A percentile compares a stretch with the other conserved stretches of the same genome.
Evolutionary conservation across 2,113 vertebrate genomes (phyloP).

Genomic region (Cairina moschata): DNA sequence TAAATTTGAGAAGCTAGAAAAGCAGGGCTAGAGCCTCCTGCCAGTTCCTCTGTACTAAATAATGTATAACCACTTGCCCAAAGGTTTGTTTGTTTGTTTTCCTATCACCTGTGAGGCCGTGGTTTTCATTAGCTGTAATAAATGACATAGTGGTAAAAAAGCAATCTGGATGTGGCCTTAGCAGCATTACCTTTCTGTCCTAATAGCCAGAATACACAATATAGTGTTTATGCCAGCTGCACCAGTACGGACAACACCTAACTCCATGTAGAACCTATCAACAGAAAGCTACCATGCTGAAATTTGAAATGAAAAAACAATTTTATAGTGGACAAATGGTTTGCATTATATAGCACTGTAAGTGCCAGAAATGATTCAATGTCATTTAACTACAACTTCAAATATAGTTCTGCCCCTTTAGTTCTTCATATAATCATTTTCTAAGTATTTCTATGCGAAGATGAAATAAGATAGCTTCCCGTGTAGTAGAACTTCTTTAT

Average conservation of each 20-base stretch:
- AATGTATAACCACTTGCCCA: not conserved
- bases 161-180: not conserved
- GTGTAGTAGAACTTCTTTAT: not conserved
- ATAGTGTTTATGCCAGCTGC: not conserved
- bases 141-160: not conserved
- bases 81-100: not conserved
- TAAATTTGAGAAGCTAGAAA: not conserved
- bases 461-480: not conserved
- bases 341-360: not conserved
- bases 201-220: not conserved
- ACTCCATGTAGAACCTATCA: not conserved
- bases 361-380: not conserved
- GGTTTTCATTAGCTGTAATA: not conserved
- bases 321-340: not conserved
- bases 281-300: not conserved
- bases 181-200: not conserved
- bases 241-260: not conserved
- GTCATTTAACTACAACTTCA: not conserved
- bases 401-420: not conserved
- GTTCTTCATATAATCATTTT: not conserved
- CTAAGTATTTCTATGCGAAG: not conserved
- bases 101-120: not conserved
- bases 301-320: not conserved
- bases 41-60: not conserved
- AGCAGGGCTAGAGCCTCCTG: not conserved